Conservation (phyloP, 2,888 invertebrate genomes). For the Trissolcus japonicus region DNA sequence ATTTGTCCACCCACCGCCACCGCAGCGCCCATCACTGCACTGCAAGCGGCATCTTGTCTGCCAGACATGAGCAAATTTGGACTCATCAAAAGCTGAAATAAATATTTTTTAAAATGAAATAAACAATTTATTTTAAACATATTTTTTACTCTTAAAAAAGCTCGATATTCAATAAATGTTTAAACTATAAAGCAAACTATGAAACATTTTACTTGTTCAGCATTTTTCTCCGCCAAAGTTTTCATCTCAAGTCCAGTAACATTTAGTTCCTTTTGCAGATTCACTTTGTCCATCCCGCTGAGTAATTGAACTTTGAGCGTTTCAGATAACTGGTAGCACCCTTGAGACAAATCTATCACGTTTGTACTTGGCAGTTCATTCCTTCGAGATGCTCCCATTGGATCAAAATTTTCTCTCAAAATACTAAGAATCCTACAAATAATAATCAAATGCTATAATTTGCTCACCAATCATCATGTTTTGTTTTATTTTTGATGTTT, state of each 20-base stretch:
- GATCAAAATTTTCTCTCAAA: constrained; percentile 78
- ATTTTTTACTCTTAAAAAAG: not conserved
- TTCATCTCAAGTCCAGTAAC: constrained; percentile 73
- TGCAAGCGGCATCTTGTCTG: constrained; percentile 77
- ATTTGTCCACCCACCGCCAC: constrained; percentile 77
- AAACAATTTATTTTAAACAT: too few relatives aligned
- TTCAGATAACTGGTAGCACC: constrained; percentile 81
- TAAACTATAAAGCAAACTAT: not conserved
- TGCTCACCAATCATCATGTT: not conserved
- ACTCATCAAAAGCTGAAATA: constrained; percentile 71
- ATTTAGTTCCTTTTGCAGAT: constrained; percentile 67
- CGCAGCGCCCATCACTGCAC: constrained; percentile 79
- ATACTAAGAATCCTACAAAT: constrained; percentile 75
- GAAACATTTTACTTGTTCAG: constrained; percentile 78
- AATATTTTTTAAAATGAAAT: too few relatives aligned
- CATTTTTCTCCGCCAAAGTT: constrained; percentile 80
- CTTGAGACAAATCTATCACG: constrained; percentile 81
- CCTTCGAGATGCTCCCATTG: constrained; percentile 76
- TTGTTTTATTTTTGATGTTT: not conserved
- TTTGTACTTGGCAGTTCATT: constrained; percentile 78
- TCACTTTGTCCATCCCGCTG: constrained; percentile 70
- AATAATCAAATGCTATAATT: not conserved
- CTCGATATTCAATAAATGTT: not conserved
- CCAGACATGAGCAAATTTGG: constrained; percentile 73
- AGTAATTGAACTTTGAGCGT: constrained; percentile 78